These are phyloP conservation scores for Mesorhabditis spiculigera DNA, from an alignment of 2,888 invertebrate genomes.

Conservation along the genomic window DNA sequence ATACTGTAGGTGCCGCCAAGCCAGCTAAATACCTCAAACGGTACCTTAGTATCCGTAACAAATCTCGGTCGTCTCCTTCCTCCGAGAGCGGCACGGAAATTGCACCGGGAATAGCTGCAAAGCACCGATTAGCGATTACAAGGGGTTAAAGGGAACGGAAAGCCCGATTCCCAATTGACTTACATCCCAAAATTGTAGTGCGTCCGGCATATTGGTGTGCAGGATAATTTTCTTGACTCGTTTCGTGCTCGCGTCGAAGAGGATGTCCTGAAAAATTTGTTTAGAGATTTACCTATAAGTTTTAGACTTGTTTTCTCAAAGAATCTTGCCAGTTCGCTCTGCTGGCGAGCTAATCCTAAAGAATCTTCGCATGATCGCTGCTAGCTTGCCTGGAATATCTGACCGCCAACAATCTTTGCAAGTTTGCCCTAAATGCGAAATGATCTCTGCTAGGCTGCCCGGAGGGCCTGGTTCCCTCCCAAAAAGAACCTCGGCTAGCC, in stretches of 20 bases:
- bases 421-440: too few species aligned
- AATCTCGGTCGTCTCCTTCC: conserved; percentile 12
- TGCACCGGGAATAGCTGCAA: conserved; percentile 33
- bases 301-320: too few species aligned
- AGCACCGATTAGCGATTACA: not conserved
- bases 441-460: too few species aligned
- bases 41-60: conserved; percentile 15
- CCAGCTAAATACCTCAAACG: not conserved
- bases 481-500: too few species aligned
- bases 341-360: too few species aligned
- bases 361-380: too few species aligned
- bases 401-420: too few species aligned
- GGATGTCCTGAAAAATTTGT: conserved; percentile 73
- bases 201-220: conserved; percentile 98
- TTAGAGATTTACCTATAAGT: too few species aligned
- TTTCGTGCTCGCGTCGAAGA: conserved; percentile 92
- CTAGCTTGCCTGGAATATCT: too few species aligned
- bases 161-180: conserved; percentile 47
- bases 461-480: too few species aligned
- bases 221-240: conserved; percentile 91
- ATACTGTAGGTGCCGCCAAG: too few species aligned
- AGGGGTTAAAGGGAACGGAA: conserved; percentile 9
- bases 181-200: conserved; percentile 99
- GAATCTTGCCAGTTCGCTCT: too few species aligned
- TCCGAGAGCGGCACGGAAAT: conserved; percentile 29